phyloP scores from a whole-genome alignment of 2,888 invertebrate genomes.

The Zygaena filipendulae region DNA sequence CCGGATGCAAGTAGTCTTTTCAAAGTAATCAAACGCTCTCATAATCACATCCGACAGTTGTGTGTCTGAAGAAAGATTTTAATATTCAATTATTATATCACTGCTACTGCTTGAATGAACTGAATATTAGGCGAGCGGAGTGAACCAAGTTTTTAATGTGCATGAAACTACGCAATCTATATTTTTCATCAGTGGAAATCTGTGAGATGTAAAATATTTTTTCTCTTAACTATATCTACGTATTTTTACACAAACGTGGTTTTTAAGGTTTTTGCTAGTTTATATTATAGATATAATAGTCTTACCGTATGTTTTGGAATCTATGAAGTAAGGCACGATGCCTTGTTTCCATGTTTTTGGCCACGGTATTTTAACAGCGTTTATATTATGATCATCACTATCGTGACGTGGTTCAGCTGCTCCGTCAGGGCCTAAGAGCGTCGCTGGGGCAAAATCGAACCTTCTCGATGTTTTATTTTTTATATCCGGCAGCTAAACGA shows the following conservation, averaged over 20 bases:
- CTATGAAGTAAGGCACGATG: slow-evolving; percentile 49
- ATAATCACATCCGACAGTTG: slow-evolving; percentile 34
- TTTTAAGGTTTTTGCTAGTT: not conserved
- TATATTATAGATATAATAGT: slow-evolving; percentile 1
- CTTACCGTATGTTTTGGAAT: slow-evolving; percentile 46
- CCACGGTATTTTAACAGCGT: slow-evolving; percentile 16
- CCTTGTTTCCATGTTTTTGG: slow-evolving; percentile 39
- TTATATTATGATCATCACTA: no score
- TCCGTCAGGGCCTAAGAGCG: slow-evolving; percentile 16
- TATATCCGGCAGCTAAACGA: no score
- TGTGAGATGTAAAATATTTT: no score
- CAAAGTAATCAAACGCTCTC: slow-evolving; percentile 47
- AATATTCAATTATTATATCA: no score
- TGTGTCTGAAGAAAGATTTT: slow-evolving; percentile 24
- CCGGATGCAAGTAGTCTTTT: slow-evolving; percentile 47
- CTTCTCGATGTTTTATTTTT: slow-evolving; percentile 23
- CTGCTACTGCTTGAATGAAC: no score
- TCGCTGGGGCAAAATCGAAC: slow-evolving; percentile 34
- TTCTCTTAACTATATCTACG: no score
- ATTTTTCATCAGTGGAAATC: no score
- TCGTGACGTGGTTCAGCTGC: no score
- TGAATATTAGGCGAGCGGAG: no score
- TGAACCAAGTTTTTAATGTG: no score
- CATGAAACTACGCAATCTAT: no score
- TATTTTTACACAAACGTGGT: no score